Base-by-base conservation (phyloP, 2,113 vertebrate species). In the Cranoglanis bouderius region DNA sequence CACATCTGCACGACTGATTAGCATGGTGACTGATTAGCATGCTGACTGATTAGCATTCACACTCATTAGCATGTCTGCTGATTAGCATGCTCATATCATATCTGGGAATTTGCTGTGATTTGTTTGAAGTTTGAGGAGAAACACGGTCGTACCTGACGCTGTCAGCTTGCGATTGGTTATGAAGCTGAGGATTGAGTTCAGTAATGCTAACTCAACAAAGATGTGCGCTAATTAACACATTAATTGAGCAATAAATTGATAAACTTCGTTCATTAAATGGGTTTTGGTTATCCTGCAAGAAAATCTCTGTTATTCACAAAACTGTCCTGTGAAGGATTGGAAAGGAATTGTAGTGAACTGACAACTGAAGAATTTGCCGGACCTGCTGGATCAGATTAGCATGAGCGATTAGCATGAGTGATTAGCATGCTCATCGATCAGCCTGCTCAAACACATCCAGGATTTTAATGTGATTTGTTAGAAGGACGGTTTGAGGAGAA, bases 21-120 rank as follows among this genome's bases (percentile, higher is more conserved):
- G 74, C 74, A 77, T 77, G 24, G 8, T 77, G 74, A 4, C 24
- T 72, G 67, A 72, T 72, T 74, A 78, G 75, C 75, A 78, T 49
- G 26, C 10, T 78, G 75, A 6, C 26, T 78, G 75, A 78, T 78
- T 78, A 29, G 75, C 43, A n/a, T 49, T 49, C 75, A 49, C 29
- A 81, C 46, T 81, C 49, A 81, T 81, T 81, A 53, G 77, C 29
- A 53, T 81, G 26, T 26, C 14, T 2, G 7, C 29, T 81, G n/a
- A 81, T 81, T 53, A 55, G 78, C n/a, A 81, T 55, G n/a, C 78
- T 32, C 51, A 1, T 21, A 55, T 55, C 49, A 81, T 49, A 55
- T 55, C 80, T 38, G 80, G 4, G 53, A 12, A 55, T 57, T 57
- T 57, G 53, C 32, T 35, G 18, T 13, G 53, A 12, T 82, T 82